phyloP scores from a whole-genome alignment of 2,797 vertebrate species.

The Malurus leucopterus region DNA sequence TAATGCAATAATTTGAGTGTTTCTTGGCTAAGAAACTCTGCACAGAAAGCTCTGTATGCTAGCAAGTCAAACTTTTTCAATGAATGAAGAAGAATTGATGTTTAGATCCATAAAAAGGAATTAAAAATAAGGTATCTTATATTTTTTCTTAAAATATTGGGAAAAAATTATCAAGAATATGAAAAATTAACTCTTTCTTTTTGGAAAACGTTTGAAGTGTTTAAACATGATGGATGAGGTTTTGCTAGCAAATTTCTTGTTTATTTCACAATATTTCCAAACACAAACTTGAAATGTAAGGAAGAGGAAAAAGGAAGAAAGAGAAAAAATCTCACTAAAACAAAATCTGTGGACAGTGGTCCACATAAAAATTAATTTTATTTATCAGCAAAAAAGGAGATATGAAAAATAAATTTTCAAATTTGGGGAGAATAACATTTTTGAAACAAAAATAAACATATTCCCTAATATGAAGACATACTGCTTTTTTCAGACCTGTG shows the following conservation, averaged over 20 bases:
- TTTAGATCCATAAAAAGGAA: background rate
- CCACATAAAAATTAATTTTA: background rate
- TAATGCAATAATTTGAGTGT: background rate
- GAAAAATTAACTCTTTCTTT: background rate
- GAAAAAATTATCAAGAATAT: background rate
- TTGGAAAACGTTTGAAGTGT: background rate
- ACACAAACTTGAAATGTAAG: background rate
- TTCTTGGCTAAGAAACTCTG: background rate
- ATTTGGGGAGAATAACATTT: background rate
- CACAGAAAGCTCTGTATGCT: background rate
- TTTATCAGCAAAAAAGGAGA: background rate
- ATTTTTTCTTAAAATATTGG: background rate
- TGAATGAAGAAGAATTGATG: background rate
- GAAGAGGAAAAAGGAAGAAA: background rate
- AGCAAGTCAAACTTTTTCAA: background rate
- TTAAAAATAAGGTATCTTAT: rapidly evolving
- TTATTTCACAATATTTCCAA: background rate
- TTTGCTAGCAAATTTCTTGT: background rate
- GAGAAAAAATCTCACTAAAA: rapidly evolving
- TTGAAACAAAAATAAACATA: background rate
- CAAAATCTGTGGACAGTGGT: background rate
- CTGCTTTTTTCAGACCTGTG: background rate
- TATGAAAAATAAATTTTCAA: background rate
- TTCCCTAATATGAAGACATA: background rate
- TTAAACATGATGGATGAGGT: background rate